phyloP scores from a whole-genome alignment of 2,797 vertebrate genomes.

The Lutra lutra region DNA sequence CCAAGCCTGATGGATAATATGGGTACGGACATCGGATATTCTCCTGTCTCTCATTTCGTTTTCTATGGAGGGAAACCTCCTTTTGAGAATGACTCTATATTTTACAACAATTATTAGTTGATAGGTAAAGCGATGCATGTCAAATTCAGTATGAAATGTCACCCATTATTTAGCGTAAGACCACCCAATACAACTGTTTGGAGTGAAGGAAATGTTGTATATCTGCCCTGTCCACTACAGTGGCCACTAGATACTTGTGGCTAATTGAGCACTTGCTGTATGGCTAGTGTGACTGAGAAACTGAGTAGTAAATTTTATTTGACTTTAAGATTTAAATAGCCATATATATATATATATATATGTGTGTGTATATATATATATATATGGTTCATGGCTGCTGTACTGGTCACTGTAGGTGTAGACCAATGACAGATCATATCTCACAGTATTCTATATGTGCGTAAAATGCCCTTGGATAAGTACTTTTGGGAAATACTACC shows the following conservation, averaged over 20 bases:
- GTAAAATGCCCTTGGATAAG: neutral
- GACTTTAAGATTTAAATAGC: neutral
- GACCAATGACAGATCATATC: neutral
- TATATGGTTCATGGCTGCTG: neutral
- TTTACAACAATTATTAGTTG: constrained; percentile 14
- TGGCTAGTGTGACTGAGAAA: neutral
- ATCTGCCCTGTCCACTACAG: neutral
- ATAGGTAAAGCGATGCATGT: neutral
- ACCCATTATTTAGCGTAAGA: neutral
- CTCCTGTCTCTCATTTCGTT: neutral
- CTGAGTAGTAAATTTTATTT: constrained; percentile 24
- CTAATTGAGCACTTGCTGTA: neutral
- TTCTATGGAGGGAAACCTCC: constrained; percentile 32
- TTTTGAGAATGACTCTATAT: neutral
- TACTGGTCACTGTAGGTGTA: neutral
- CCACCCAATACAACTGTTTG: neutral
- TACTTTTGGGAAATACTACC: neutral
- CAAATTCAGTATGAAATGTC: neutral
- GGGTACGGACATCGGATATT: neutral
- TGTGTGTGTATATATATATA: too few relatives aligned
- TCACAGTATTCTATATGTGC: neutral
- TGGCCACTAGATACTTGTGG: neutral
- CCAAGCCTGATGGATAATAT: neutral
- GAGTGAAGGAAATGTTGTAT: neutral
- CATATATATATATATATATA: too few relatives aligned